A percentile compares a stretch with the other conserved stretches of the same genome.
These are phyloP conservation scores for Columba guinea DNA, from an alignment of 2,797 vertebrate genomes.

Conservation along the genomic window DNA sequence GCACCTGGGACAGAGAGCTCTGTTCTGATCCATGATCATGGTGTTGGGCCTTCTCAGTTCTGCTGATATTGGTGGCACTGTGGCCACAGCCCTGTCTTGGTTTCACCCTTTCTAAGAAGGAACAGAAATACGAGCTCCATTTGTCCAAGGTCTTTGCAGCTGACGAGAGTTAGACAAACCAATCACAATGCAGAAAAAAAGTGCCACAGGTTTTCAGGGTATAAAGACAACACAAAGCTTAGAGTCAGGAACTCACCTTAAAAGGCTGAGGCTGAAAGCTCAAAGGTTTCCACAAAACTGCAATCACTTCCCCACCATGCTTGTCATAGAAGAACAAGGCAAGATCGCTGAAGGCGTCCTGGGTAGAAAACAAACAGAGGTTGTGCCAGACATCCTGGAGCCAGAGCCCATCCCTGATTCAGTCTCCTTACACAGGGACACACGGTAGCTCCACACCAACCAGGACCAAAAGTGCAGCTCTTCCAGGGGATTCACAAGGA, in stretches of 20 bases:
- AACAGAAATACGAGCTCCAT: neutral
- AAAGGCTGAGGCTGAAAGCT: conserved; percentile 87
- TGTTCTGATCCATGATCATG: neutral
- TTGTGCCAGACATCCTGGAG: neutral
- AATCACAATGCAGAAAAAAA: neutral
- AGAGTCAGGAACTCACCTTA: conserved; percentile 80
- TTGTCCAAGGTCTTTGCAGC: neutral
- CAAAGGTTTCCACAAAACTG: conserved; percentile 94
- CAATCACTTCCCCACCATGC: conserved; percentile 89
- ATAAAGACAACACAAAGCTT: neutral
- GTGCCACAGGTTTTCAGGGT: neutral
- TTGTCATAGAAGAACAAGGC: conserved; percentile 95
- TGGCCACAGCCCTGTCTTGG: neutral
- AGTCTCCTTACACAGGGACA: neutral
- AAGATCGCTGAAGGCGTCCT: conserved; percentile 90
- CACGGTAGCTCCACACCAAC: neutral
- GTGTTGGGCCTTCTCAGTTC: neutral
- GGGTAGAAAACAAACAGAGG: neutral
- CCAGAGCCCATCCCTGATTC: neutral
- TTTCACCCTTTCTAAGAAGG: neutral
- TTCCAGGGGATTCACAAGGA: neutral
- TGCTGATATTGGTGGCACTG: neutral
- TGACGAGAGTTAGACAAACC: neutral
- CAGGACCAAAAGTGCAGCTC: neutral
- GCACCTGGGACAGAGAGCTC: neutral